These are phyloP conservation scores for Labeo catla DNA, from an alignment of 2,113 vertebrate genomes.

Conservation along the genomic window DNA sequence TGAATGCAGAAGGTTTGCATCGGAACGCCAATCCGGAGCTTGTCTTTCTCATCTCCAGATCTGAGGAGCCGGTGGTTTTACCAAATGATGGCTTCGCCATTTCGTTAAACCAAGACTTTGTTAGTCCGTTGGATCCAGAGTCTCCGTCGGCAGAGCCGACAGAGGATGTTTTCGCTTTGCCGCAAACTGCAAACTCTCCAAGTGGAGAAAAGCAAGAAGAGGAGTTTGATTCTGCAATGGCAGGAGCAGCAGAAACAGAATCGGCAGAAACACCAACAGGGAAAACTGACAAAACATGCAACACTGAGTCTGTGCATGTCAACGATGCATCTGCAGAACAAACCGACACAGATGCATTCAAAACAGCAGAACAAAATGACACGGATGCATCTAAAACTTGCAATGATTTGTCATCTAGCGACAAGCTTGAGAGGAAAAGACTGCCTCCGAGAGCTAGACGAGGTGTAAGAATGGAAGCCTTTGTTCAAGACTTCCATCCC, in stretches of 20 bases:
- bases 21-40: constrained; percentile 56
- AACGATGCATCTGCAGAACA: constrained; percentile 48
- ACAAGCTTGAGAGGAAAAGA: constrained; percentile 61
- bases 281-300: constrained; percentile 11
- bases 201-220: constrained; percentile 49
- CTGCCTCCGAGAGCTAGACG: constrained; percentile 71
- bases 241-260: not conserved
- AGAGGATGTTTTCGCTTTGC: constrained; percentile 69
- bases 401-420: constrained; percentile 37
- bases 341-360: constrained; percentile 41
- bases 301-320: constrained; percentile 42
- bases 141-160: constrained; percentile 68
- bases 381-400: constrained; percentile 1
- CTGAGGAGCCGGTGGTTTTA: constrained; percentile 51
- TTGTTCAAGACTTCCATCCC: constrained; percentile 77
- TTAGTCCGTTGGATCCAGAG: constrained; percentile 69
- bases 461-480: constrained; percentile 72
- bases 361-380: constrained; percentile 43
- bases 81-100: constrained; percentile 51
- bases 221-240: constrained; percentile 22
- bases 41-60: constrained; percentile 63
- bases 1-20: constrained; percentile 41
- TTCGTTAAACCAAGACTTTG: constrained; percentile 66
- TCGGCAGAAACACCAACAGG: not conserved
- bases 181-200: constrained; percentile 70